Conservation (phyloP, 2,888 invertebrate species). For the Asteroscopus sphinx region DNA sequence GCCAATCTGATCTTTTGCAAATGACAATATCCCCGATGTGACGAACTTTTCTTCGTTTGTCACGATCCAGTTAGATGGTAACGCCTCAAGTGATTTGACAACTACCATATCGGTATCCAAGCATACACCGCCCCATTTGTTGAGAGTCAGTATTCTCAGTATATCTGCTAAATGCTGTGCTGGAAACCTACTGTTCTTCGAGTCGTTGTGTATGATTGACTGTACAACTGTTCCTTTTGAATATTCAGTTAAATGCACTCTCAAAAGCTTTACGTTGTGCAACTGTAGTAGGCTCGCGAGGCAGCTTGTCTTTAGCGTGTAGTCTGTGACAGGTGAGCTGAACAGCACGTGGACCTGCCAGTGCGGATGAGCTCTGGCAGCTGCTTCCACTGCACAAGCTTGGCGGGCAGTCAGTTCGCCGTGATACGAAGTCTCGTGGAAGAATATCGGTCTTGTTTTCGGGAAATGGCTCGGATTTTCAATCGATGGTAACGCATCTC, state of each 20-base stretch:
- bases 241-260: conserved; percentile 68
- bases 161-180: conserved; percentile 90
- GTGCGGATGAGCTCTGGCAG: conserved; percentile 23
- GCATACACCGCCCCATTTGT: conserved; percentile 93
- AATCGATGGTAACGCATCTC: conserved; percentile 3
- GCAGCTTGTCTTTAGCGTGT: conserved; percentile 18
- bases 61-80: conserved; percentile 81
- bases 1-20: conserved; percentile 16
- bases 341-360: conserved; percentile 19
- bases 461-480: conserved; percentile 8
- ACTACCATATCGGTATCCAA: conserved; percentile 93
- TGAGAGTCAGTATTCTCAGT: conserved; percentile 90
- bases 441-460: conserved; percentile 85
- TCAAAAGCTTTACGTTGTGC: conserved; percentile 33
- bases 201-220: conserved; percentile 10
- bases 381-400: conserved; percentile 22
- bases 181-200: conserved; percentile 16
- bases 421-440: conserved; percentile 91
- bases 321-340: conserved; percentile 20
- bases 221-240: conserved; percentile 35
- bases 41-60: not conserved
- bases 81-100: conserved; percentile 85
- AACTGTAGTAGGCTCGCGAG: conserved; percentile 22
- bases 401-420: conserved; percentile 55
- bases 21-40: conserved; percentile 3